A percentile compares a stretch with the other conserved stretches of the same genome.
Conservation (phyloP, 2,113 vertebrate genomes). For the Symphodus melops region DNA sequence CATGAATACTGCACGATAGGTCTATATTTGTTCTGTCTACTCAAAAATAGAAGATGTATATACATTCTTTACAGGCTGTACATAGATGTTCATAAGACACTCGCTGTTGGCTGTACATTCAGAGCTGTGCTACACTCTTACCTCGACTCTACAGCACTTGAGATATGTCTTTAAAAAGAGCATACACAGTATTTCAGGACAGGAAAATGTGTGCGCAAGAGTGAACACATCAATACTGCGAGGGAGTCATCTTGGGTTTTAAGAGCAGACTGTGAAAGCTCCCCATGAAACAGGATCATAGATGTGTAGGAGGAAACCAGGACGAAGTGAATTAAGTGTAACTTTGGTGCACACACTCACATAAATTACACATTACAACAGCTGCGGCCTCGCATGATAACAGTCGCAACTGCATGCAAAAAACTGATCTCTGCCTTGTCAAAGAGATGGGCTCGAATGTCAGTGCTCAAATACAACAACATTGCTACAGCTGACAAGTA, state of each 20-base stretch:
- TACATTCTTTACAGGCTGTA: constrained; percentile 54
- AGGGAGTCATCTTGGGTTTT: constrained; percentile 5
- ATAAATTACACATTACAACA: background rate
- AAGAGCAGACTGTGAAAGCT: constrained; percentile 8
- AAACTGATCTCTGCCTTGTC: background rate
- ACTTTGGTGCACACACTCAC: constrained; percentile 4
- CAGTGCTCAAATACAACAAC: constrained; percentile 11
- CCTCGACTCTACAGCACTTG: constrained; percentile 36
- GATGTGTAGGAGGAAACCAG: background rate
- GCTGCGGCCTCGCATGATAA: background rate
- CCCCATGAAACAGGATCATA: background rate
- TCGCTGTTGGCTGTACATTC: constrained; percentile 59
- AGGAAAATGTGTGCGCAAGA: background rate
- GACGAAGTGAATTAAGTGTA: background rate
- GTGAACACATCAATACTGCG: constrained; percentile 15
- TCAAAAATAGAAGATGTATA: constrained; percentile 57
- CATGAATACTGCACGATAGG: constrained; percentile 10
- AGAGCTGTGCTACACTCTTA: constrained; percentile 57
- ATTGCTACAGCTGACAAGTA: constrained; percentile 47
- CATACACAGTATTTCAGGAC: constrained; percentile 39
- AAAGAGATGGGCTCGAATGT: constrained; percentile 24
- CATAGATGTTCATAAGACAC: constrained; percentile 63
- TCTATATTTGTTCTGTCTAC: constrained; percentile 28
- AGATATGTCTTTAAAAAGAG: constrained; percentile 49
- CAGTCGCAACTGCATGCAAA: background rate